Evolutionary conservation across 2,888 invertebrate species (phyloP).

Genomic region (Ophonus ardosiacus): DNA sequence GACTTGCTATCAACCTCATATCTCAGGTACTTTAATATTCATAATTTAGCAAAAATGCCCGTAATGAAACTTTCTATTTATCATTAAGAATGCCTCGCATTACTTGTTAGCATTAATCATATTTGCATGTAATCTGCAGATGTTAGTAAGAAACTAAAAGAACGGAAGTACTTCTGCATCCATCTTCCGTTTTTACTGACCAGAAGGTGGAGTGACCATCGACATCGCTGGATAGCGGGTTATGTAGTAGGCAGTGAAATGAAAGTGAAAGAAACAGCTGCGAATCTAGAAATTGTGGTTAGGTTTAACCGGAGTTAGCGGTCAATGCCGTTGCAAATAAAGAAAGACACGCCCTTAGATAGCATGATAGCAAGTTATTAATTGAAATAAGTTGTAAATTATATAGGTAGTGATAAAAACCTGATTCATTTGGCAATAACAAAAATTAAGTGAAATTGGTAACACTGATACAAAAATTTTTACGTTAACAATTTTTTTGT

Average conservation of each 20-base stretch:
- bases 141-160: neutral
- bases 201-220: neutral
- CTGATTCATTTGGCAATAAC: too few relatives aligned
- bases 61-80: conserved; percentile 33
- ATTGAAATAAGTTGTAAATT: neutral
- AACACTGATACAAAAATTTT: too few relatives aligned
- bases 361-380: neutral
- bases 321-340: conserved; percentile 13
- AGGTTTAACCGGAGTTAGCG: neutral
- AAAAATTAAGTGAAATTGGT: too few relatives aligned
- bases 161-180: neutral
- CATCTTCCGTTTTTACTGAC: conserved; percentile 7
- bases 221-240: neutral
- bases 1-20: neutral
- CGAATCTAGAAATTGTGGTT: neutral
- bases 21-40: neutral
- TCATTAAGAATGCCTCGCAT: conserved; percentile 11
- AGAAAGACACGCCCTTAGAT: neutral
- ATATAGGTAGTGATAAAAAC: too few relatives aligned
- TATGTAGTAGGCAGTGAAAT: conserved; percentile 3
- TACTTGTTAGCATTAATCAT: neutral
- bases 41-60: conserved; percentile 6
- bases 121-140: neutral
- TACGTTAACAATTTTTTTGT: too few relatives aligned
- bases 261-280: conserved; percentile 28